A percentile compares a stretch with the other conserved stretches of the same genome.
These are phyloP conservation scores for Drosophila albomicans DNA, from an alignment of 1,140 invertebrate species.

Conservation along the genomic window DNA sequence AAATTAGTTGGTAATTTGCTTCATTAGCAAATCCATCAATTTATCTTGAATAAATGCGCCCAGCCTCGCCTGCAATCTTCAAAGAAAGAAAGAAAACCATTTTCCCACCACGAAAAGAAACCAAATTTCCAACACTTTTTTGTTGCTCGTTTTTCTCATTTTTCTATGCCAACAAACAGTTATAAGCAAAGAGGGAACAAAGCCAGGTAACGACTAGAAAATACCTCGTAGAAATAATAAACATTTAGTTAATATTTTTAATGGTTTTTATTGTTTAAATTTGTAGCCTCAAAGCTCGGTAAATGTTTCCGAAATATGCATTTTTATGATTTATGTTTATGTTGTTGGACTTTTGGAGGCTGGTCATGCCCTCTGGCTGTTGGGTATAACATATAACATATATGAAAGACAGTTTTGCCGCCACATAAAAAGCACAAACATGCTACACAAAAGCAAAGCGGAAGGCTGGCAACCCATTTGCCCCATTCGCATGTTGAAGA, in stretches of 20 bases:
- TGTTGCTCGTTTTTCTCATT: background rate
- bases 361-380: slow-evolving; percentile 16
- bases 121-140: slow-evolving; percentile 57
- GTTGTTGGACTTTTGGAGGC: background rate
- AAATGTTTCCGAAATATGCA: background rate
- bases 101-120: slow-evolving; percentile 65
- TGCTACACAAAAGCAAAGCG: slow-evolving; percentile 28
- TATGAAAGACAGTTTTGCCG: slow-evolving; percentile 59
- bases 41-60: slow-evolving; percentile 30
- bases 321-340: slow-evolving; percentile 2
- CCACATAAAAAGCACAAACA: slow-evolving; percentile 76
- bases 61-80: slow-evolving; percentile 35
- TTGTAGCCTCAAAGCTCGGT: slow-evolving; percentile 5
- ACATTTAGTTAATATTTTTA: background rate
- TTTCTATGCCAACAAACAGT: slow-evolving; percentile 27
- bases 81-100: slow-evolving; percentile 61
- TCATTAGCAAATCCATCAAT: slow-evolving; percentile 55
- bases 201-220: background rate
- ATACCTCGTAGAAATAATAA: slow-evolving; percentile 26
- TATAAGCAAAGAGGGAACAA: background rate
- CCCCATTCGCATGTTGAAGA: slow-evolving; percentile 45
- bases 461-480: slow-evolving; percentile 57
- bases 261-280: background rate
- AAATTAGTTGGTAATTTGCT: slow-evolving; percentile 51
- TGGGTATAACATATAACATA: background rate